Conservation (phyloP, 2,797 vertebrate species). For the Esox lucius region DNA sequence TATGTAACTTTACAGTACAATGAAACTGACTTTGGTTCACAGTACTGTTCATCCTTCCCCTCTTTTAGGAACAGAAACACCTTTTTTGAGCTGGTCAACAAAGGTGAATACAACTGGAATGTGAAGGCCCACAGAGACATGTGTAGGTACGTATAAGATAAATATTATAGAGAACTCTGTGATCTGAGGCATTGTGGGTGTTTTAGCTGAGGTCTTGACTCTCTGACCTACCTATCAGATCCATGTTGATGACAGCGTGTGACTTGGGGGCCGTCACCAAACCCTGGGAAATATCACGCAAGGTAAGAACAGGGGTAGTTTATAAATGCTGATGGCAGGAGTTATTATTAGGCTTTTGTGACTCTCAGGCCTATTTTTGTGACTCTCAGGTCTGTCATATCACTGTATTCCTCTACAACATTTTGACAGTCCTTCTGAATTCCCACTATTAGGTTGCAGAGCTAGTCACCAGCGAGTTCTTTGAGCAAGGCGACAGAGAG, state of each 20-base stretch:
- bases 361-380: background rate
- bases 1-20: slow-evolving; percentile 33
- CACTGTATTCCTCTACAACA: slow-evolving; percentile 12
- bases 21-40: background rate
- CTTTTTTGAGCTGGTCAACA: slow-evolving; percentile 95
- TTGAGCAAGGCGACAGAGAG: slow-evolving; percentile 98
- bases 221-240: slow-evolving; percentile 73
- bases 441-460: slow-evolving; percentile 86
- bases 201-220: slow-evolving; percentile 11
- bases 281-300: slow-evolving; percentile 98
- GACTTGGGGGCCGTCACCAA: slow-evolving; percentile 99
- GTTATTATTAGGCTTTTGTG: background rate
- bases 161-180: background rate
- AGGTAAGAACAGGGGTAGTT: slow-evolving; percentile 77
- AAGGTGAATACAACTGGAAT: slow-evolving; percentile 95
- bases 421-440: background rate
- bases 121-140: slow-evolving; percentile 89
- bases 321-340: background rate
- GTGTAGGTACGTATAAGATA: slow-evolving; percentile 81
- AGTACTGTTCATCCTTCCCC: slow-evolving; percentile 31
- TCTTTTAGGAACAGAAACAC: slow-evolving; percentile 85
- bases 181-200: background rate
- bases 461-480: slow-evolving; percentile 97
- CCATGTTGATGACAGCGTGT: slow-evolving; percentile 99
- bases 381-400: background rate